These are phyloP conservation scores for Gymnoscelis rufifasciata DNA, from an alignment of 2,888 invertebrate species.

Conservation along the genomic window DNA sequence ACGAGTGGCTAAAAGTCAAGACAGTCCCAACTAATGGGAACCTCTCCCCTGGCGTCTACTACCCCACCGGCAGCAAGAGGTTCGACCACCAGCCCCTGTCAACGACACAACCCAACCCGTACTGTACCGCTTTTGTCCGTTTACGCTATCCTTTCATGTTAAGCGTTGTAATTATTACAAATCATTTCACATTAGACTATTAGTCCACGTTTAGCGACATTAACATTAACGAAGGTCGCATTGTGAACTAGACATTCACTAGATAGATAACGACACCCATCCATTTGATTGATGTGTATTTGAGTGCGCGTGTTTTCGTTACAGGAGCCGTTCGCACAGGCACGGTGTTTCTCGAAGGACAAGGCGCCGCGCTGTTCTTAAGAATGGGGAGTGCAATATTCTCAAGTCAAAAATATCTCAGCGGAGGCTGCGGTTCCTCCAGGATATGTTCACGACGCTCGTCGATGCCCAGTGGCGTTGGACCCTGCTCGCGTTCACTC, in stretches of 20 bases:
- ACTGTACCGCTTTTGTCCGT: constrained; percentile 69
- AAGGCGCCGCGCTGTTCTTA: constrained; percentile 91
- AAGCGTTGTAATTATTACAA: constrained; percentile 33
- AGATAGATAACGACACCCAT: constrained; percentile 45
- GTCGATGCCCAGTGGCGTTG: constrained; percentile 96
- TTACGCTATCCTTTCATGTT: constrained; percentile 33
- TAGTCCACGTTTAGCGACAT: constrained; percentile 54
- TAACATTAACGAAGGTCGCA: constrained; percentile 67
- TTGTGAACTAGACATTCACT: constrained; percentile 61
- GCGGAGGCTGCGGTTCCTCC: constrained; percentile 85
- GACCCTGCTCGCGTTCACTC: constrained; percentile 90
- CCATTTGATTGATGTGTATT: constrained; percentile 32
- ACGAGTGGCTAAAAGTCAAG: constrained; percentile 74
- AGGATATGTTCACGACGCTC: constrained; percentile 92
- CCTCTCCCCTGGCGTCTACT: constrained; percentile 74
- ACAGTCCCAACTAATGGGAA: constrained; percentile 64
- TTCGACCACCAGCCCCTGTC: constrained; percentile 52
- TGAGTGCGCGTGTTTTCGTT: constrained; percentile 48
- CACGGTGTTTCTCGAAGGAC: constrained; percentile 84
- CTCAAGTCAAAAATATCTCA: constrained; percentile 93
- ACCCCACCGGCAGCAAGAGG: constrained; percentile 73
- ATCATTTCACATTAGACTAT: constrained; percentile 50
- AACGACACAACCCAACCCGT: constrained; percentile 55
- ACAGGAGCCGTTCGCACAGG: constrained; percentile 84
- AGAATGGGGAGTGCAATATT: constrained; percentile 98